Conservation (phyloP, 2,113 vertebrate species). For the Chaetura pelagica region DNA sequence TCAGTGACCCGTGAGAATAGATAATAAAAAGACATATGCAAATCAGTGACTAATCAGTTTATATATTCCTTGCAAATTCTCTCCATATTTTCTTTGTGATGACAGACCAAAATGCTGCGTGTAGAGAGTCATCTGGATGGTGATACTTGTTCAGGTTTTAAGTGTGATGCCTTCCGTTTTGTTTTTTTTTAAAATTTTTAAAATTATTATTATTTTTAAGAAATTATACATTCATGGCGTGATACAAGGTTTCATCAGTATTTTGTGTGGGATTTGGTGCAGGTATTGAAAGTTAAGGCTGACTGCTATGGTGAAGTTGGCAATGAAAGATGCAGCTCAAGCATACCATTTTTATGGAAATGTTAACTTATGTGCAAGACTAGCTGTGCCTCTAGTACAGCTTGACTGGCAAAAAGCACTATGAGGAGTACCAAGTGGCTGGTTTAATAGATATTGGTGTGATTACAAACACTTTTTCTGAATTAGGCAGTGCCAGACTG, state of each 20-base stretch:
- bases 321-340: not conserved
- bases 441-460: not conserved
- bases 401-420: not conserved
- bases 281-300: not conserved
- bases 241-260: not conserved
- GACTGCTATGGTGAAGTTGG: not conserved
- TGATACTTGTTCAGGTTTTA: not conserved
- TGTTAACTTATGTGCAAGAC: not conserved
- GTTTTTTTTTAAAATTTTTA: too few relatives aligned
- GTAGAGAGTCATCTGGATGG: not conserved
- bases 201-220: too few relatives aligned
- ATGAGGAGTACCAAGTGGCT: not conserved
- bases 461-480: not conserved
- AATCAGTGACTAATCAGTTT: not conserved
- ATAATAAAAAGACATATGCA: not conserved
- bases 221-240: not conserved
- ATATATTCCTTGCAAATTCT: not conserved
- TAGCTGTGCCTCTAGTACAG: not conserved
- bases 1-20: not conserved
- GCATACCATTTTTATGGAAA: not conserved
- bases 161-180: not conserved
- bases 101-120: not conserved
- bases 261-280: not conserved
- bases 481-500: not conserved
- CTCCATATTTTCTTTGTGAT: not conserved